phyloP scores from a whole-genome alignment of 1,140 invertebrate genomes.

The Diuraphis noxia region DNA sequence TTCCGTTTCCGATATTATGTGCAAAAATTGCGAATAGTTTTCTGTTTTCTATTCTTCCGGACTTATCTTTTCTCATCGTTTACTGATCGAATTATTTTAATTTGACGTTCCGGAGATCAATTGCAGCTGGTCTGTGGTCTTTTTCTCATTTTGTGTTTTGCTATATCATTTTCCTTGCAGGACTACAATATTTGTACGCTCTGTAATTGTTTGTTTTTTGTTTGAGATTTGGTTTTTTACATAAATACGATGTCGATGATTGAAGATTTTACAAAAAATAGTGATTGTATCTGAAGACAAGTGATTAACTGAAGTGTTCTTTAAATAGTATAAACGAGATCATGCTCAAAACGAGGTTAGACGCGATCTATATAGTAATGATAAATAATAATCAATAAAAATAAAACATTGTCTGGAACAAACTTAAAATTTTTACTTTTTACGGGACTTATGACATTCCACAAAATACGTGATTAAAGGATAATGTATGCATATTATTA shows the following conservation, averaged over 20 bases:
- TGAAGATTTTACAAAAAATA: background rate
- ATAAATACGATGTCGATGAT: background rate
- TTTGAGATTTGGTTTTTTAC: background rate
- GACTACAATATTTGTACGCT: background rate
- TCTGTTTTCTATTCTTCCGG: background rate
- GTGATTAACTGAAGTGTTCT: background rate
- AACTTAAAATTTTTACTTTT: background rate
- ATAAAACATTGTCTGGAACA: background rate
- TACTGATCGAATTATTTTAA: background rate
- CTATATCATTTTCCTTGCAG: background rate
- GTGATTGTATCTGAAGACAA: background rate
- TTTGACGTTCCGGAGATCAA: background rate
- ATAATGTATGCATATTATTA: background rate
- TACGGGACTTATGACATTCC: background rate
- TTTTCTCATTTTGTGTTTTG: too few relatives aligned
- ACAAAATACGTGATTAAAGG: background rate
- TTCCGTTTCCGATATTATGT: background rate
- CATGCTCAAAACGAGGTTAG: background rate
- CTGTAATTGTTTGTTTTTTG: background rate
- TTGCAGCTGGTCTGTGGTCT: too few relatives aligned
- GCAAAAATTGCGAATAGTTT: background rate
- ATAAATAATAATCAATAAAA: background rate
- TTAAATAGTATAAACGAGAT: background rate
- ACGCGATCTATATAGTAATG: background rate
- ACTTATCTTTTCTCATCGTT: background rate